A percentile compares a stretch with the other conserved stretches of the same genome.
Evolutionary conservation across 1,140 invertebrate genomes (phyloP).

Genomic region (Trypoxylus dichotomus): DNA sequence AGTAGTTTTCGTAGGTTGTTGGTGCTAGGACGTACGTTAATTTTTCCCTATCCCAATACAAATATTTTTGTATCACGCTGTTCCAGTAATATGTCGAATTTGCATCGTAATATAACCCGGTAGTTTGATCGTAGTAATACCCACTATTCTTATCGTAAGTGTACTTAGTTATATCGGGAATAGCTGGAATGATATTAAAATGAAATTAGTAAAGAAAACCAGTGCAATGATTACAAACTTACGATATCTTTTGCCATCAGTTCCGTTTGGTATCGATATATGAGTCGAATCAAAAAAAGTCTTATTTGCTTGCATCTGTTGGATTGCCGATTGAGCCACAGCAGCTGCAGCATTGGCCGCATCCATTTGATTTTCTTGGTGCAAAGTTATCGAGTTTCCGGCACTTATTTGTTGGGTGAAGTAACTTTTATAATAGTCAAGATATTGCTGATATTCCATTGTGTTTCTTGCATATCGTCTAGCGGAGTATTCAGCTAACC

Average conservation of each 20-base stretch:
- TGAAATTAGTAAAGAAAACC: neutral
- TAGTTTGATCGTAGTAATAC: constrained; percentile 94
- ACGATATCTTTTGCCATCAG: constrained; percentile 69
- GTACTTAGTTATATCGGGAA: constrained; percentile 89
- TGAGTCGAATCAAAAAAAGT: constrained; percentile 47
- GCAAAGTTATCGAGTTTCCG: constrained; percentile 59
- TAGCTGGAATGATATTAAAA: constrained; percentile 60
- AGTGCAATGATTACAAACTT: constrained; percentile 47
- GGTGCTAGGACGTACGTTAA: constrained; percentile 79
- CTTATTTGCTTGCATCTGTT: constrained; percentile 68
- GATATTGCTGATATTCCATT: constrained; percentile 72
- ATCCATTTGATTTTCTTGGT: constrained; percentile 62
- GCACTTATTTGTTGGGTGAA: constrained; percentile 74
- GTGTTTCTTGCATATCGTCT: constrained; percentile 74
- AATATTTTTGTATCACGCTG: constrained; percentile 83
- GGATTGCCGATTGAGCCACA: constrained; percentile 86
- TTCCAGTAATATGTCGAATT: constrained; percentile 95
- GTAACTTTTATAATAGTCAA: constrained; percentile 80
- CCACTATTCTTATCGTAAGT: constrained; percentile 94
- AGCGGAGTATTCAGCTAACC: constrained; percentile 77
- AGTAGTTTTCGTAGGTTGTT: constrained; percentile 47
- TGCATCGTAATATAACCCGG: constrained; percentile 94
- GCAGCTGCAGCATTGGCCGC: constrained; percentile 85
- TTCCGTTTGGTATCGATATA: constrained; percentile 57
- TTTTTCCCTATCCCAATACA: constrained; percentile 91